Conservation (phyloP, 2,888 invertebrate species). For the Acleris laterana region DNA sequence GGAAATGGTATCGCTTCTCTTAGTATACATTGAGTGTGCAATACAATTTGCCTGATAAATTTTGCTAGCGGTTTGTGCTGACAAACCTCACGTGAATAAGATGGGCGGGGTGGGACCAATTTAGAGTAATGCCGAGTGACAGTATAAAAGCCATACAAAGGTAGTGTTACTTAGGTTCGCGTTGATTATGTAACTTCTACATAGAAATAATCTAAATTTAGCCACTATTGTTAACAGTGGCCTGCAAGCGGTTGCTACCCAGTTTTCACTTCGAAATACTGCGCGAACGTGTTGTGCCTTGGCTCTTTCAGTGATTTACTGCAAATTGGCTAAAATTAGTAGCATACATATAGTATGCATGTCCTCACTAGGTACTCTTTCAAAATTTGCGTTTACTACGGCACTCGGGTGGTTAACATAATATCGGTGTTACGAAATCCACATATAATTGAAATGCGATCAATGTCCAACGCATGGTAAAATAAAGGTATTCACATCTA, state of each 20-base stretch:
- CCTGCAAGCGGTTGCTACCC: constrained; percentile 20
- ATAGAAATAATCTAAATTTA: not conserved
- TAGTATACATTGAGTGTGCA: not conserved
- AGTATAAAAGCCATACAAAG: not conserved
- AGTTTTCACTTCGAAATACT: constrained; percentile 23
- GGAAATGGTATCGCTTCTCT: constrained; percentile 2
- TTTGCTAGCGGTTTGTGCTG: not conserved
- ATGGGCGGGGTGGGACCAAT: not conserved
- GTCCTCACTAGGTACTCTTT: not conserved
- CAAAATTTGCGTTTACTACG: not conserved
- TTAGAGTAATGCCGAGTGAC: not conserved
- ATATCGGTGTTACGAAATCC: too few species aligned
- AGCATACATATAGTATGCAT: constrained; percentile 14
- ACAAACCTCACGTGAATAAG: not conserved
- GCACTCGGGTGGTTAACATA: too few species aligned
- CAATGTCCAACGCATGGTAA: too few species aligned
- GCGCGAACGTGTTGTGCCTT: constrained; percentile 16
- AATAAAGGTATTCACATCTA: too few species aligned
- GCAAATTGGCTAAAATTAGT: constrained; percentile 57
- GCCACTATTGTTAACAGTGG: not conserved
- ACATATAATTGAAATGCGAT: too few species aligned
- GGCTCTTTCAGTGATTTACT: constrained; percentile 54
- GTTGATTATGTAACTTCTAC: not conserved
- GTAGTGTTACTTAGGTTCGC: not conserved
- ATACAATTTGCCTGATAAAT: constrained; percentile 4